These are phyloP conservation scores for Stichodactyla helianthus DNA, from an alignment of 64 coral and sea anemone genomes.

Conservation along the genomic window DNA sequence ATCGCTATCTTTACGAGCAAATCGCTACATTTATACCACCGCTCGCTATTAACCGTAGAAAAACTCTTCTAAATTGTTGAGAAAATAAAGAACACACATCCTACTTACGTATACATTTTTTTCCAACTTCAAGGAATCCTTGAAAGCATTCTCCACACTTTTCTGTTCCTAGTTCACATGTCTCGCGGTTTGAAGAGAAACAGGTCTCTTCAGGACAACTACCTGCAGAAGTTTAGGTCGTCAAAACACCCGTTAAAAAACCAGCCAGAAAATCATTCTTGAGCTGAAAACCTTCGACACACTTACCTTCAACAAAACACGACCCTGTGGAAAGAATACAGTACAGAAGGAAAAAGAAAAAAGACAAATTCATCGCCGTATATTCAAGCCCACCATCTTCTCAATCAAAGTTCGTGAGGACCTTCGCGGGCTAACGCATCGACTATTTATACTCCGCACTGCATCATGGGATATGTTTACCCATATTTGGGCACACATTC, in stretches of 20 bases:
- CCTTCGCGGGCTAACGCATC: slow-evolving; percentile 20
- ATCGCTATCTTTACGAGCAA: neutral
- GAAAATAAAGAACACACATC: neutral
- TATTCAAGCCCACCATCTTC: slow-evolving; percentile 21
- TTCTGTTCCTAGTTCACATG: slow-evolving; percentile 7
- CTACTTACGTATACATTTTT: slow-evolving; percentile 3
- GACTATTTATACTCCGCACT: slow-evolving; percentile 1
- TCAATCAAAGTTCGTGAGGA: slow-evolving; percentile 17
- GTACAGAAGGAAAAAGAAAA: slow-evolving; percentile 40
- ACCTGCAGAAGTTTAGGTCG: neutral
- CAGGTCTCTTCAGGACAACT: slow-evolving; percentile 29
- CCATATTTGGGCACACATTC: slow-evolving; percentile 10
- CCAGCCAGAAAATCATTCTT: slow-evolving; percentile 11
- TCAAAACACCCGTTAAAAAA: slow-evolving; percentile 11
- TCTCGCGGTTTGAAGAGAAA: slow-evolving; percentile 1
- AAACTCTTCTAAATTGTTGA: neutral
- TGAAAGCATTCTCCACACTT: slow-evolving; percentile 17
- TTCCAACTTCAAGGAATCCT: slow-evolving; percentile 16
- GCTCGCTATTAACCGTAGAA: neutral
- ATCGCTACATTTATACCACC: neutral
- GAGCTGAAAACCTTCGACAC: slow-evolving; percentile 4
- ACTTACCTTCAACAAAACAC: slow-evolving; percentile 45
- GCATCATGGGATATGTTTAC: slow-evolving; percentile 14
- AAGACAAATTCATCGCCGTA: slow-evolving; percentile 49
- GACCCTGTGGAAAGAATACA: slow-evolving; percentile 30